Evolutionary conservation across 2,113 vertebrate species (phyloP).

Genomic region (Oceanites oceanicus): DNA sequence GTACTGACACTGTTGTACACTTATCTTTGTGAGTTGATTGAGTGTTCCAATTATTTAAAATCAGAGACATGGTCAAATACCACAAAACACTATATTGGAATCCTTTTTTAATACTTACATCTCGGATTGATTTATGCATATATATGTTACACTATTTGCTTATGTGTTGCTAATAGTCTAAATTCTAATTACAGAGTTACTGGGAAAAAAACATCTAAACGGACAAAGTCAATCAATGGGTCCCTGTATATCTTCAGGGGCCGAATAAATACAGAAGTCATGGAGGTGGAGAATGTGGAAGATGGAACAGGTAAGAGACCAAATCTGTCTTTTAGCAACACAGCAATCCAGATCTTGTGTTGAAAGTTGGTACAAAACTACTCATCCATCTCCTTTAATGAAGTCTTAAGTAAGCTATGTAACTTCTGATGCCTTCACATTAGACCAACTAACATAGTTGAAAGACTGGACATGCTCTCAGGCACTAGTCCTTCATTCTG

Average conservation of each 20-base stretch:
- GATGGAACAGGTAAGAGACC: conserved; percentile 92
- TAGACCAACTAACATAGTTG: not conserved
- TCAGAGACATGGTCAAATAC: not conserved
- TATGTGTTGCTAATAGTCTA: not conserved
- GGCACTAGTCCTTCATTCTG: not conserved
- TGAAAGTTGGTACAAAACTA: not conserved
- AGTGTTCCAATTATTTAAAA: not conserved
- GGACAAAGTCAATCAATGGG: conserved; percentile 96
- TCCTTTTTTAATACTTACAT: not conserved
- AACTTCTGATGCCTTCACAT: not conserved
- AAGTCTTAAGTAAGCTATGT: not conserved
- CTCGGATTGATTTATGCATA: not conserved
- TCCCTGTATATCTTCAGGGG: conserved; percentile 96
- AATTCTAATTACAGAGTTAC: conserved; percentile 83
- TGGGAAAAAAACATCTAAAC: conserved; percentile 93
- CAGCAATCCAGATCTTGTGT: not conserved
- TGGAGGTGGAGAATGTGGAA: conserved; percentile 99
- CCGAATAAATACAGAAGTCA: conserved; percentile 97
- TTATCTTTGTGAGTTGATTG: not conserved
- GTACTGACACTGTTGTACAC: not conserved
- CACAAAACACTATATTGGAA: not conserved
- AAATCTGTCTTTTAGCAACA: not conserved
- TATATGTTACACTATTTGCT: not conserved
- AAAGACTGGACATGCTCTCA: not conserved
- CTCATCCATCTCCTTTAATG: not conserved